Conservation (phyloP, 2,888 invertebrate genomes). For the Sesia bembeciformis region DNA sequence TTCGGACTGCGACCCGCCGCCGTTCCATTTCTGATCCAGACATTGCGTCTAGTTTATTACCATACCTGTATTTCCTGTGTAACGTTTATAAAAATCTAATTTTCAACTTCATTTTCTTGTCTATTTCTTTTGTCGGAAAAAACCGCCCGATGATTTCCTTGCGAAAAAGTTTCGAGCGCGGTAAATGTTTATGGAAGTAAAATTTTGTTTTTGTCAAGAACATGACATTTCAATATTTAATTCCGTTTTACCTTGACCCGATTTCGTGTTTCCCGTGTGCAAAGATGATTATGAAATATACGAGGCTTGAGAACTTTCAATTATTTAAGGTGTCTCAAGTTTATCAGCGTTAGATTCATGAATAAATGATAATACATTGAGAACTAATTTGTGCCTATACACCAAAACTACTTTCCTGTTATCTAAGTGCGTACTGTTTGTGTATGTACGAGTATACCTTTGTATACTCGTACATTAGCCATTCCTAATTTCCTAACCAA, state of each 20-base stretch:
- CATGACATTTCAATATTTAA: constrained; percentile 2
- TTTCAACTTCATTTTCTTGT: background rate
- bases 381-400: too few relatives aligned
- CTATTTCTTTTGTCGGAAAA: background rate
- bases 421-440: too few relatives aligned
- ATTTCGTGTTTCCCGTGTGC: background rate
- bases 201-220: background rate
- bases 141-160: background rate
- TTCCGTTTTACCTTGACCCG: constrained; percentile 20
- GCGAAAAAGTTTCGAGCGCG: background rate
- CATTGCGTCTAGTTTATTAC: constrained; percentile 30
- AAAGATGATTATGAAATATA: background rate
- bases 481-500: too few relatives aligned
- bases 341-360: too few relatives aligned
- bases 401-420: too few relatives aligned
- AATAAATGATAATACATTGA: too few relatives aligned
- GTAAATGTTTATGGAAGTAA: background rate
- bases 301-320: background rate
- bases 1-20: constrained; percentile 50
- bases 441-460: too few relatives aligned
- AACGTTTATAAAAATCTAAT: background rate
- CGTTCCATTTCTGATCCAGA: constrained; percentile 43
- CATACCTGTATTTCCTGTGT: constrained; percentile 11
- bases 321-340: background rate
- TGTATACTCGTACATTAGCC: too few relatives aligned